A percentile compares a stretch with the other conserved stretches of the same genome.
Evolutionary conservation across 2,888 invertebrate species (phyloP).

Genomic region (Pheosia tremula): DNA sequence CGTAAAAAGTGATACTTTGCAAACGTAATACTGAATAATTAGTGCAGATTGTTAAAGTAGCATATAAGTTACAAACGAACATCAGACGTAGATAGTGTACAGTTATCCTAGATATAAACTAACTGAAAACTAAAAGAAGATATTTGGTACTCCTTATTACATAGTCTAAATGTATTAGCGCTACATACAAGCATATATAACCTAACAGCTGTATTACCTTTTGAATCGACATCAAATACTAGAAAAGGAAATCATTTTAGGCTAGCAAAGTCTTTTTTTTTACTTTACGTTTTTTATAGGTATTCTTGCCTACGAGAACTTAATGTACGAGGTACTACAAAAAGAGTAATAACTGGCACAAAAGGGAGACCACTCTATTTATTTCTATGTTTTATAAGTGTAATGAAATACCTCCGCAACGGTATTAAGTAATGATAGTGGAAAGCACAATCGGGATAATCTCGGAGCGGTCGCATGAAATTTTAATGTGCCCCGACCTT

Average conservation of each 20-base stretch:
- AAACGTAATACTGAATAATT: too few species aligned
- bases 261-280: too few species aligned
- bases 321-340: too few species aligned
- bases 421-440: not conserved
- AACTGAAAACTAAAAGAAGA: not conserved
- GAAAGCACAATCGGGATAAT: not conserved
- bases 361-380: too few species aligned
- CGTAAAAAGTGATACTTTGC: not conserved
- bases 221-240: not conserved
- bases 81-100: too few species aligned
- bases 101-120: not conserved
- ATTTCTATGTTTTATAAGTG: too few species aligned
- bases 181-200: not conserved
- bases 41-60: too few species aligned
- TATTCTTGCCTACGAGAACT: too few species aligned
- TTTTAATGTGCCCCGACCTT: constrained; percentile 8
- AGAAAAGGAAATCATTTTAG: not conserved
- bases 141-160: not conserved
- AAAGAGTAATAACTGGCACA: too few species aligned
- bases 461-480: constrained; percentile 9
- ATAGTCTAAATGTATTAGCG: not conserved
- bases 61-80: too few species aligned
- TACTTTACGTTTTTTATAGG: too few species aligned
- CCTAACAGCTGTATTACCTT: not conserved
- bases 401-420: too few species aligned